Conservation (phyloP, 2,797 vertebrate genomes). For the Acipenser ruthenus region DNA sequence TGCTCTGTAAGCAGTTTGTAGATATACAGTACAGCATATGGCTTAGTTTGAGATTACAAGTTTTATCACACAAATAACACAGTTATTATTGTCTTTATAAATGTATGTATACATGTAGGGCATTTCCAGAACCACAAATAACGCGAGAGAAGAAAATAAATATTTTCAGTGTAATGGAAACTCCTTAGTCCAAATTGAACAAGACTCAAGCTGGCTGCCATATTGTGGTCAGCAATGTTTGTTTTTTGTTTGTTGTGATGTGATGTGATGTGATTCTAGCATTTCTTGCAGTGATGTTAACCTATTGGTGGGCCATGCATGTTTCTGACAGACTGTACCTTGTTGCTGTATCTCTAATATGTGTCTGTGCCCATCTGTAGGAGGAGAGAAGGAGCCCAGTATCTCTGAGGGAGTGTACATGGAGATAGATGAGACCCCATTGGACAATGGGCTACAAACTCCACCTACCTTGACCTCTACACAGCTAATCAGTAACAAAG, state of each 20-base stretch:
- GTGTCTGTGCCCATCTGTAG: neutral
- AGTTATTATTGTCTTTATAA: neutral
- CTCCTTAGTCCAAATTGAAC: neutral
- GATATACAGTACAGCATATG: no score
- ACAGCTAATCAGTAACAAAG: neutral
- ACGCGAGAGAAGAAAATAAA: no score
- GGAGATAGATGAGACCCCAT: constrained; percentile 9
- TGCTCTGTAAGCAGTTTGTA: no score
- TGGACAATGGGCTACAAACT: neutral
- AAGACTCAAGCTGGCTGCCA: neutral
- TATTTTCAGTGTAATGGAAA: no score
- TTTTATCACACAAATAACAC: no score
- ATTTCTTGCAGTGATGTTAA: neutral
- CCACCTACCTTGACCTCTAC: neutral
- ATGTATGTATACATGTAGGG: neutral
- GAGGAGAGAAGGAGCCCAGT: neutral
- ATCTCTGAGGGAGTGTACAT: constrained; percentile 12
- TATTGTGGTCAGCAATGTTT: neutral
- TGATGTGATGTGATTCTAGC: neutral
- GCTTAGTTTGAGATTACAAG: no score
- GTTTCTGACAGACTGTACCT: neutral
- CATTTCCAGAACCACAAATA: neutral
- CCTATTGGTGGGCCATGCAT: neutral
- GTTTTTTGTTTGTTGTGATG: neutral
- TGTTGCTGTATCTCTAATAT: neutral